Evolutionary conservation across 2,113 vertebrate genomes (phyloP).

Genomic region (Miniopterus natalensis): DNA sequence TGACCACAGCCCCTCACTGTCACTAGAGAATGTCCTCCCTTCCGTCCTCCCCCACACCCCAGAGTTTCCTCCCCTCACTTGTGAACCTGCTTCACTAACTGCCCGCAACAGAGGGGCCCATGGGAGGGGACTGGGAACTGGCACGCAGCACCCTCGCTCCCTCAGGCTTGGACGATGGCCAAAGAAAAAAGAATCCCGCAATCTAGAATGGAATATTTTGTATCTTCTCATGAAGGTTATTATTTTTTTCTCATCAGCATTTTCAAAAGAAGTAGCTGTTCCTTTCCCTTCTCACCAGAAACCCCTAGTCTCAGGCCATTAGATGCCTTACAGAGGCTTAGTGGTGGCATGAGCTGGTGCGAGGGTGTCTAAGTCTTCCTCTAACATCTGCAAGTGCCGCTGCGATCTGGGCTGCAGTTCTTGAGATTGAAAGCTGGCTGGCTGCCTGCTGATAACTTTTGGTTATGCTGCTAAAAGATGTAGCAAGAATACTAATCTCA

Average conservation of each 20-base stretch:
- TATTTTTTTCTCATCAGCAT: neutral
- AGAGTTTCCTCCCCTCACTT: neutral
- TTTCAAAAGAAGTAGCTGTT: neutral
- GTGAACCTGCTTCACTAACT: neutral
- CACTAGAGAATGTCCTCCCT: neutral
- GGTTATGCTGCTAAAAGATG: neutral
- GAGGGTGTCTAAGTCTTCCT: constrained; percentile 30
- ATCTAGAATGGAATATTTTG: neutral
- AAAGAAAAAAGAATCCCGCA: neutral
- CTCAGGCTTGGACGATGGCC: neutral
- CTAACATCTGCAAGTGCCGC: neutral
- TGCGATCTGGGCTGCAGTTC: neutral
- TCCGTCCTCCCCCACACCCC: neutral
- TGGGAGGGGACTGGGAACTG: neutral
- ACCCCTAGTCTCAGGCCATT: neutral
- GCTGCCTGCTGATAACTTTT: constrained; percentile 44
- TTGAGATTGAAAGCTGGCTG: constrained; percentile 21
- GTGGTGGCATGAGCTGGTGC: neutral
- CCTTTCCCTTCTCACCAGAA: neutral
- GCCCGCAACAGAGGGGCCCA: neutral
- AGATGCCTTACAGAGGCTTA: neutral
- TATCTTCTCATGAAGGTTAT: neutral
- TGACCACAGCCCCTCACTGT: rapidly evolving
- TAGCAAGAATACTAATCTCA: neutral
- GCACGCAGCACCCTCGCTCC: rapidly evolving